Evolutionary conservation across 1,140 invertebrate genomes (phyloP).

Genomic region (Drosophila ogumai): DNA sequence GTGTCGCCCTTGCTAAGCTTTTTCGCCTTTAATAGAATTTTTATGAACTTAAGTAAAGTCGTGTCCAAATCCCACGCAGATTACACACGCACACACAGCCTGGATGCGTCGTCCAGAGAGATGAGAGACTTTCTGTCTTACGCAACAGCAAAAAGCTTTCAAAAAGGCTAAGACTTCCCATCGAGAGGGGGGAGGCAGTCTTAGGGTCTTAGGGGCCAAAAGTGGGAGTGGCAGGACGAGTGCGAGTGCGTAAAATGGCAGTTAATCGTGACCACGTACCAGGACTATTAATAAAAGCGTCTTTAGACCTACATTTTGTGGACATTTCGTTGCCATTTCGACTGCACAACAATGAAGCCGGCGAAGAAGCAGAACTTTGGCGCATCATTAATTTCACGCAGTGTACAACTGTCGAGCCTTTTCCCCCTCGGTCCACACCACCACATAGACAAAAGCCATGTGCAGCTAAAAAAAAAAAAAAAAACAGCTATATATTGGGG

Average conservation of each 20-base stretch:
- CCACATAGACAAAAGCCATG: constrained; percentile 50
- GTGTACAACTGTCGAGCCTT: constrained; percentile 76
- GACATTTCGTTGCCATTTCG: constrained; percentile 69
- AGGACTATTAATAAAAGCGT: constrained; percentile 83
- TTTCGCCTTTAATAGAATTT: constrained; percentile 78
- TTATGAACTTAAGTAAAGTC: constrained; percentile 83
- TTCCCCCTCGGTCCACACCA: constrained; percentile 4
- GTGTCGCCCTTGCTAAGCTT: constrained; percentile 39
- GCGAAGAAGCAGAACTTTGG: constrained; percentile 68
- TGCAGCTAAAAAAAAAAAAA: constrained; percentile 51
- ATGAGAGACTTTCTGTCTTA: constrained; percentile 73
- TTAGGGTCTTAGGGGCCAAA: constrained; percentile 7
- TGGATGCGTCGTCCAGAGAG: constrained; percentile 13
- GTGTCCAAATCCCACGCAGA: constrained; percentile 77
- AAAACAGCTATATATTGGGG: constrained; percentile 8
- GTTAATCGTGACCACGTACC: constrained; percentile 81
- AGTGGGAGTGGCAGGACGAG: constrained; percentile 48
- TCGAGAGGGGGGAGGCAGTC: too few species aligned
- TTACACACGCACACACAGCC: constrained; percentile 59
- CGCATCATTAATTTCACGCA: constrained; percentile 82
- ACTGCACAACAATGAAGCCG: constrained; percentile 51
- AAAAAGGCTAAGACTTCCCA: constrained; percentile 69
- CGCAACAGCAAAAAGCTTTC: constrained; percentile 83
- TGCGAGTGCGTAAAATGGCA: constrained; percentile 78
- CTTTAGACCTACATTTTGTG: constrained; percentile 80